A percentile compares a stretch with the other conserved stretches of the same genome.
Conservation (phyloP, 2,113 vertebrate species). For the Theristicus caerulescens region DNA sequence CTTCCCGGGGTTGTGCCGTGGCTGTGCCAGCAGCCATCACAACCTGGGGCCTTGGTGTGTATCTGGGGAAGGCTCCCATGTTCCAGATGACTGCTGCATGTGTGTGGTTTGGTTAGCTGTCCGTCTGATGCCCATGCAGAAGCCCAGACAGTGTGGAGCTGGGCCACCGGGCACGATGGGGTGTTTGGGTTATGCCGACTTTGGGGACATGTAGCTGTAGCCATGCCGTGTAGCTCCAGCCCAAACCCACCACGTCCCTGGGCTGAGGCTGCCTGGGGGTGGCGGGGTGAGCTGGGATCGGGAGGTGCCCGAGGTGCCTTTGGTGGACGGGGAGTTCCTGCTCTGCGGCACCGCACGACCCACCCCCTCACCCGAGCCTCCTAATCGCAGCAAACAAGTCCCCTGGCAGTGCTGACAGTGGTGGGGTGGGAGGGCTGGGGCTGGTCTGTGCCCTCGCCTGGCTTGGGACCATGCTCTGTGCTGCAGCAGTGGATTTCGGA, state of each 20-base stretch:
- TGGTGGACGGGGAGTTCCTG: background rate
- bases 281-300: background rate
- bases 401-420: rapidly evolving
- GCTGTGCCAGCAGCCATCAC: background rate
- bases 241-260: rapidly evolving
- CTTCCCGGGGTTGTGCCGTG: rapidly evolving
- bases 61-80: background rate
- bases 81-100: rapidly evolving
- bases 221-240: background rate
- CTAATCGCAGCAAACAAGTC: background rate
- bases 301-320: rapidly evolving
- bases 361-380: background rate
- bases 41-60: background rate
- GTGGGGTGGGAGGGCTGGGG: background rate
- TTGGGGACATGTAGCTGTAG: background rate
- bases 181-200: background rate
- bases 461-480: rapidly evolving
- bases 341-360: background rate
- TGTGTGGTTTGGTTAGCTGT: background rate
- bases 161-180: background rate
- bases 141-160: background rate
- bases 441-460: background rate
- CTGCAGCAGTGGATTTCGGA: background rate
- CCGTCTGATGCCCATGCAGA: rapidly evolving
- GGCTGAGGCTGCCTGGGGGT: background rate